Evolutionary conservation across 2,113 vertebrate species (phyloP).

Genomic region (Chaetodon trifascialis): DNA sequence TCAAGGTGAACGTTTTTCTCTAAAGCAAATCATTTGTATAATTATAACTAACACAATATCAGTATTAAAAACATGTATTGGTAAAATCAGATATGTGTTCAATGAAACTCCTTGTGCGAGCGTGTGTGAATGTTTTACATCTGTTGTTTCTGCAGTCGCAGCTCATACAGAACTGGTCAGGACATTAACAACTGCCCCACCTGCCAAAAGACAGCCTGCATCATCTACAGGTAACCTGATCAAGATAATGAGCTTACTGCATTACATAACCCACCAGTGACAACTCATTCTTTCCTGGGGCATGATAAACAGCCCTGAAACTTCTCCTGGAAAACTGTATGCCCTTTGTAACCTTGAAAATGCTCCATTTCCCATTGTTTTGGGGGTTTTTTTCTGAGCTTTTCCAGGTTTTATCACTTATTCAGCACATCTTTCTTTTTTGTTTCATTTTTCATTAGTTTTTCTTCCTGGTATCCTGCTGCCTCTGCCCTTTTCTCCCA

Average conservation of each 20-base stretch:
- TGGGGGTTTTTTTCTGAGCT: not conserved
- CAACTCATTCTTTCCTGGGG: slow-evolving; percentile 28
- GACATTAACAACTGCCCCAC: slow-evolving; percentile 98
- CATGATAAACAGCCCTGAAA: slow-evolving; percentile 24
- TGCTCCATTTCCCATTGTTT: not conserved
- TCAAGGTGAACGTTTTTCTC: not conserved
- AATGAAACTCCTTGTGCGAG: not conserved
- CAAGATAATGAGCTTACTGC: slow-evolving; percentile 47
- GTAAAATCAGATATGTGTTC: not conserved
- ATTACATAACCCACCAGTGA: slow-evolving; percentile 43
- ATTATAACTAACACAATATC: not conserved
- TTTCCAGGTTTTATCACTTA: slow-evolving; percentile 24
- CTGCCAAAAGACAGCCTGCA: slow-evolving; percentile 98
- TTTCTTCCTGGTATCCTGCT: slow-evolving; percentile 24
- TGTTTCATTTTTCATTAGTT: slow-evolving; percentile 21
- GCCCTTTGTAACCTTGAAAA: slow-evolving; percentile 8
- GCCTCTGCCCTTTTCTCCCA: slow-evolving; percentile 34
- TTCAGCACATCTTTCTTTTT: slow-evolving; percentile 24
- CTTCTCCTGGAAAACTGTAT: not conserved
- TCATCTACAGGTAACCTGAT: slow-evolving; percentile 96
- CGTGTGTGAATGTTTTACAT: slow-evolving; percentile 18
- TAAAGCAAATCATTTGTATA: not conserved
- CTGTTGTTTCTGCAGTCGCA: slow-evolving; percentile 88
- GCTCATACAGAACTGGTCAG: slow-evolving; percentile 97
- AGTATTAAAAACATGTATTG: not conserved